phyloP scores from a whole-genome alignment of 2,797 vertebrate genomes.

The Philypnodon macrostomus region DNA sequence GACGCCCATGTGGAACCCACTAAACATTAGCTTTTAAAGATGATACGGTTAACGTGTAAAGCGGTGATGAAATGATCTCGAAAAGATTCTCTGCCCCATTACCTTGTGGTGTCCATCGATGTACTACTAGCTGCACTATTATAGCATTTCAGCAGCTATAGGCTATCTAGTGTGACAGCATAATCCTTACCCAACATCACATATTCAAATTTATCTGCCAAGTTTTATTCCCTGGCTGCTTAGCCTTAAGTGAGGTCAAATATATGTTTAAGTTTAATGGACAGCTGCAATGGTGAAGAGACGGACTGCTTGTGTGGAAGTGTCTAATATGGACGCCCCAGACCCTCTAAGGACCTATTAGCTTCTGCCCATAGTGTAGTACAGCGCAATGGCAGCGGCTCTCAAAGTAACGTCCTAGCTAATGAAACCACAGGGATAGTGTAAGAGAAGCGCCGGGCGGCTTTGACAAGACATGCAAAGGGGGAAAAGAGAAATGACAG shows the following conservation, averaged over 20 bases:
- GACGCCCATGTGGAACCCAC: slow-evolving; percentile 8
- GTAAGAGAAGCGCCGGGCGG: slow-evolving; percentile 8
- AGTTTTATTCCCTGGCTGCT: slow-evolving; percentile 12
- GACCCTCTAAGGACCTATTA: slow-evolving; percentile 64
- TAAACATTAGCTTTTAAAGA: slow-evolving; percentile 13
- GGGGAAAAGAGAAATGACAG: slow-evolving; percentile 18
- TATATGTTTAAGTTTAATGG: slow-evolving; percentile 27
- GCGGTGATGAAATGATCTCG: slow-evolving; percentile 14
- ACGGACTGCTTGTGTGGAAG: slow-evolving; percentile 30
- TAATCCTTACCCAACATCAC: not conserved
- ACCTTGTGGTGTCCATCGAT: slow-evolving; percentile 1
- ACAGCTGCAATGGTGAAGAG: slow-evolving; percentile 45
- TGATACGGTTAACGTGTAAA: not conserved
- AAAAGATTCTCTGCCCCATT: not conserved
- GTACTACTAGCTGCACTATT: not conserved
- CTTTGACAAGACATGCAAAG: slow-evolving; percentile 8
- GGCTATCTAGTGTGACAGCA: not conserved
- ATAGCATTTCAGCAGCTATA: not conserved
- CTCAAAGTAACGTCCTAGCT: slow-evolving; percentile 45
- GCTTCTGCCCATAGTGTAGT: slow-evolving; percentile 27
- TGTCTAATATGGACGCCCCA: slow-evolving; percentile 41
- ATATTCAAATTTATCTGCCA: slow-evolving; percentile 37
- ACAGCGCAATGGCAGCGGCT: slow-evolving; percentile 30
- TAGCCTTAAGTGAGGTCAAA: slow-evolving; percentile 22
- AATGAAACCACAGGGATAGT: slow-evolving; percentile 58